These are phyloP conservation scores for Odontothrips loti DNA, from an alignment of 2,888 invertebrate species.

Conservation along the genomic window DNA sequence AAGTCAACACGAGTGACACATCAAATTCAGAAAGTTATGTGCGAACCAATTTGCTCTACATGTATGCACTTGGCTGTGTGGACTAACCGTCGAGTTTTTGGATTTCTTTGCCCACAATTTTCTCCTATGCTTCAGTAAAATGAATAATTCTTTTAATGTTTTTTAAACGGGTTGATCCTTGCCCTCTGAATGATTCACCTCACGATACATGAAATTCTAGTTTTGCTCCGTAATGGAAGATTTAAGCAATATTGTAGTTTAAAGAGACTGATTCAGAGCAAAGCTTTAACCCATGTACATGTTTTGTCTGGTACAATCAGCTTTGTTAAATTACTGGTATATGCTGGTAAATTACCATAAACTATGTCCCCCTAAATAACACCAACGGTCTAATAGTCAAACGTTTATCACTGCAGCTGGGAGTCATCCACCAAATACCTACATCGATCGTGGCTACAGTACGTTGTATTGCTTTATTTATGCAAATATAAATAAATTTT, in stretches of 20 bases:
- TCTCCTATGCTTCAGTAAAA: not conserved
- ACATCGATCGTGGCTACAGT: not conserved
- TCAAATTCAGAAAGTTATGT: not conserved
- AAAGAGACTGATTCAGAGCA: constrained; percentile 3
- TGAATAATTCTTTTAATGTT: not conserved
- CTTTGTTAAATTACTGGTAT: not conserved
- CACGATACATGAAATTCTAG: not conserved
- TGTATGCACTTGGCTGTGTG: not conserved
- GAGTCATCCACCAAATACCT: not conserved
- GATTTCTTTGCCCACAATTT: not conserved
- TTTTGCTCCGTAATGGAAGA: not conserved
- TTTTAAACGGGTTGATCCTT: not conserved
- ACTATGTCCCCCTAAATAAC: not conserved
- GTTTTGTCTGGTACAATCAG: not conserved
- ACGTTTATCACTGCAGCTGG: not conserved
- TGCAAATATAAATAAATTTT: constrained; percentile 6
- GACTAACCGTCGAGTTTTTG: not conserved
- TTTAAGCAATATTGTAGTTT: not conserved
- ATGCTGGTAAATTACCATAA: not conserved
- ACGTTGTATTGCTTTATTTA: not conserved
- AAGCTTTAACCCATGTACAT: not conserved
- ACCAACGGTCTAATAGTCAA: not conserved
- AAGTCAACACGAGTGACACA: not conserved
- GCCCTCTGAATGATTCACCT: not conserved
- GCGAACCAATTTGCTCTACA: not conserved